These are phyloP conservation scores for Acipenser oxyrinchus DNA, from an alignment of 2,797 vertebrate genomes.

Conservation along the genomic window DNA sequence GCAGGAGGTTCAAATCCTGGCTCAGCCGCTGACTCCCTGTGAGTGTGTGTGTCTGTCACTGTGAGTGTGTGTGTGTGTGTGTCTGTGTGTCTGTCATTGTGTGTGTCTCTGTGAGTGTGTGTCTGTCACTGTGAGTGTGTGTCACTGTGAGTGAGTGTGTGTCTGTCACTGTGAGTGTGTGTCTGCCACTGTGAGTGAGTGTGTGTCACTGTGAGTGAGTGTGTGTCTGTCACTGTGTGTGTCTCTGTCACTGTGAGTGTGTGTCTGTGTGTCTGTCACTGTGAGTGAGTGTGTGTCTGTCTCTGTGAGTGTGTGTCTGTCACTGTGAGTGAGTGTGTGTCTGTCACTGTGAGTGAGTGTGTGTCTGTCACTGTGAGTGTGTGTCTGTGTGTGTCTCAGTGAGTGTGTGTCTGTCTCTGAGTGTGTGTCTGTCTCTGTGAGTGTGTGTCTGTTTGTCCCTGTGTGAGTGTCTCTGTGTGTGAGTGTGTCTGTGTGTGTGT, in stretches of 20 bases:
- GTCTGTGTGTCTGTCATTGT: not conserved
- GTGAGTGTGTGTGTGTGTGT: not conserved
- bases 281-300: not conserved
- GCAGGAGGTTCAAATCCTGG: too few relatives aligned
- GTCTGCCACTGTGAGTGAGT: not conserved
- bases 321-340: constrained; percentile 8
- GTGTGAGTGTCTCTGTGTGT: too few relatives aligned
- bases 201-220: not conserved
- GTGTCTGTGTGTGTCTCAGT: not conserved
- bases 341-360: constrained; percentile 2
- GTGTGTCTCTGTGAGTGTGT: not conserved
- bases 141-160: not conserved
- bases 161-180: too few relatives aligned
- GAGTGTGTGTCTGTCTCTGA: too few relatives aligned
- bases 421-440: too few relatives aligned
- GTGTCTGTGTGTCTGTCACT: too few relatives aligned
- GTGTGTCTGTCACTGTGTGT: not conserved
- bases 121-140: too few relatives aligned
- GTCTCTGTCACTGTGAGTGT: not conserved
- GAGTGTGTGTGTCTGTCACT: not conserved
- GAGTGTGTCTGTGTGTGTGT: not conserved
- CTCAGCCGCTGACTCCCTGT: too few relatives aligned
- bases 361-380: not conserved
- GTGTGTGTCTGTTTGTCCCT: too few relatives aligned
- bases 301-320: not conserved